Conservation (phyloP, 2,113 vertebrate genomes). For the Manacus vitellinus region DNA sequence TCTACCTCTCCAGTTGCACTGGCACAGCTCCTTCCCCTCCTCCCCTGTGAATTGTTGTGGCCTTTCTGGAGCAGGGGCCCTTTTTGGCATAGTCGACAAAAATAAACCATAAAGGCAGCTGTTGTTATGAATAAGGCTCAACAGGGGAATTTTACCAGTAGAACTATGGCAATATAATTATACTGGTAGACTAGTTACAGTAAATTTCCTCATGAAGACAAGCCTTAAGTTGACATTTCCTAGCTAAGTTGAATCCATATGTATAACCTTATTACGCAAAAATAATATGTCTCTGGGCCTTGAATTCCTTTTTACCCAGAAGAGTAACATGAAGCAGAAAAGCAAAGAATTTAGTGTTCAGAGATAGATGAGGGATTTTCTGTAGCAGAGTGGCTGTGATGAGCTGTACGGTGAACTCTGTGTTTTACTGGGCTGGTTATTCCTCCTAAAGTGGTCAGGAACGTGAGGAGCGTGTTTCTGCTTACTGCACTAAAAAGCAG, state of each 20-base stretch:
- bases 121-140: conserved; percentile 52
- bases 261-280: conserved; percentile 33
- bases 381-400: background rate
- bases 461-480: background rate
- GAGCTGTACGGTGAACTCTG: background rate
- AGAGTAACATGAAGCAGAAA: conserved; percentile 28
- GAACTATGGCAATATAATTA: conserved; percentile 53
- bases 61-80: conserved; percentile 54
- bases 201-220: conserved; percentile 61
- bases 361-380: background rate
- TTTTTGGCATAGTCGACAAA: conserved; percentile 43
- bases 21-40: background rate
- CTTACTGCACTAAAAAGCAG: background rate
- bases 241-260: conserved; percentile 65
- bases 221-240: conserved; percentile 63
- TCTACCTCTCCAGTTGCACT: background rate
- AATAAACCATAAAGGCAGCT: conserved; percentile 60
- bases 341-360: conserved; percentile 20
- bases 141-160: conserved; percentile 50
- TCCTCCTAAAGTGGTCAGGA: background rate
- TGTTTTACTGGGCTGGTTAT: background rate
- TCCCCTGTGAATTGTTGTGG: conserved; percentile 45
- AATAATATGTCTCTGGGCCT: conserved; percentile 16
- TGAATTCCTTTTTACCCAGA: conserved; percentile 48
- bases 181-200: conserved; percentile 44